phyloP scores from a whole-genome alignment of 2,113 vertebrate genomes.

The Hystrix brachyura region DNA sequence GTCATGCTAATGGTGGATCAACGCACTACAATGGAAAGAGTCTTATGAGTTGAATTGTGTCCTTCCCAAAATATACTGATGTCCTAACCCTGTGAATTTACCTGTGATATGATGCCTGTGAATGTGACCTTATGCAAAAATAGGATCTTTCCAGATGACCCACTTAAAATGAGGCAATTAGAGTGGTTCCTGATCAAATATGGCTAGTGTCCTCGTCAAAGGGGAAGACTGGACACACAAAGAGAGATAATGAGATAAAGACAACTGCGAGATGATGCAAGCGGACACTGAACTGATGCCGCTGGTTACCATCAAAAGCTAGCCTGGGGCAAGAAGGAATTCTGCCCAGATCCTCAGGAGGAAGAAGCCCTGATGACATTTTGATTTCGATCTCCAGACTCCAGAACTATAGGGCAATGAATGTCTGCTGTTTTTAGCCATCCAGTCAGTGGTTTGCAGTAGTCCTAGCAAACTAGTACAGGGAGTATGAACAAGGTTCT shows the following conservation, averaged over 20 bases:
- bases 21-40: background rate
- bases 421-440: background rate
- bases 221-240: background rate
- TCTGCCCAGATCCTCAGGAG: background rate
- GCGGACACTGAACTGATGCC: background rate
- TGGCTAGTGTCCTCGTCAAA: background rate
- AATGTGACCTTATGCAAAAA: background rate
- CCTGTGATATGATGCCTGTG: background rate
- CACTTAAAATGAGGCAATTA: background rate
- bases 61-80: background rate
- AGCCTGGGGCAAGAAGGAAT: background rate
- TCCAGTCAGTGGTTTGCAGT: background rate
- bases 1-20: fast-evolving
- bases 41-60: background rate
- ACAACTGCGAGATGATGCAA: background rate
- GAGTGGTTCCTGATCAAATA: background rate
- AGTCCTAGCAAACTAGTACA: background rate
- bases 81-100: background rate
- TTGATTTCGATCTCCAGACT: background rate
- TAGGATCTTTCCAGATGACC: background rate
- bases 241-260: background rate
- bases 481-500: background rate
- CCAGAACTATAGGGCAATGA: background rate
- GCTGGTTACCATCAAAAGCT: background rate
- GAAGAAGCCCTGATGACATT: background rate